A percentile compares a stretch with the other conserved stretches of the same genome.
These are phyloP conservation scores for Norana najaformis DNA, from an alignment of 2,888 invertebrate species.

Conservation along the genomic window DNA sequence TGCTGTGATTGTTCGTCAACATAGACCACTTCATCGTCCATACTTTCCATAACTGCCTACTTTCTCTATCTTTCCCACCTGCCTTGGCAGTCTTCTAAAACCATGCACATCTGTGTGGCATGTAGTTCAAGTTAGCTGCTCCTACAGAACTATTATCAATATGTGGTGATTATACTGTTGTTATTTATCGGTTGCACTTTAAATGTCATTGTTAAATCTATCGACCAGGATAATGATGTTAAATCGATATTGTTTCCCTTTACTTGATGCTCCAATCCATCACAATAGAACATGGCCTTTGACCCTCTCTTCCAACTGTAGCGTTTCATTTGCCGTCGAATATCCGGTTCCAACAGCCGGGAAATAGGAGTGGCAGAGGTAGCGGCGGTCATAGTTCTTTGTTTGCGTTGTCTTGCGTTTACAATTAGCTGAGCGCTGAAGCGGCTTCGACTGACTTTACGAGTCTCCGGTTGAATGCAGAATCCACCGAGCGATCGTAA, in stretches of 20 bases:
- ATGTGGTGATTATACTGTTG: neutral
- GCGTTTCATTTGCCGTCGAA: no score
- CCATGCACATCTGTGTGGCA: no score
- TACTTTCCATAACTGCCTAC: neutral
- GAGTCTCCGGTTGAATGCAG: neutral
- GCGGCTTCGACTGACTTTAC: neutral
- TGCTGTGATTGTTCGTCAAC: neutral
- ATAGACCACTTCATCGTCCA: neutral
- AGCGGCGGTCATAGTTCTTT: neutral
- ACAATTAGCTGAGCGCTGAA: slow-evolving; percentile 7
- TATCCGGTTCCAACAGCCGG: neutral
- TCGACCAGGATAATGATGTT: neutral
- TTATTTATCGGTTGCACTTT: neutral
- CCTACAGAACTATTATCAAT: no score
- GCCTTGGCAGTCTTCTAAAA: no score
- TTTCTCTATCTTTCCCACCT: no score
- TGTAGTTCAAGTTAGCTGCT: neutral
- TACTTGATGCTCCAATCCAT: neutral
- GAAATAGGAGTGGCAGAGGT: neutral
- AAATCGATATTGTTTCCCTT: neutral
- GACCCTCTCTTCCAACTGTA: no score
- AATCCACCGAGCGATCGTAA: neutral
- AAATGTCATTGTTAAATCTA: neutral
- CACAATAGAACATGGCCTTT: neutral
- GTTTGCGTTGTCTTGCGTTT: neutral